Conservation (phyloP, 2,797 vertebrate species). For the Thunnus albacares region DNA sequence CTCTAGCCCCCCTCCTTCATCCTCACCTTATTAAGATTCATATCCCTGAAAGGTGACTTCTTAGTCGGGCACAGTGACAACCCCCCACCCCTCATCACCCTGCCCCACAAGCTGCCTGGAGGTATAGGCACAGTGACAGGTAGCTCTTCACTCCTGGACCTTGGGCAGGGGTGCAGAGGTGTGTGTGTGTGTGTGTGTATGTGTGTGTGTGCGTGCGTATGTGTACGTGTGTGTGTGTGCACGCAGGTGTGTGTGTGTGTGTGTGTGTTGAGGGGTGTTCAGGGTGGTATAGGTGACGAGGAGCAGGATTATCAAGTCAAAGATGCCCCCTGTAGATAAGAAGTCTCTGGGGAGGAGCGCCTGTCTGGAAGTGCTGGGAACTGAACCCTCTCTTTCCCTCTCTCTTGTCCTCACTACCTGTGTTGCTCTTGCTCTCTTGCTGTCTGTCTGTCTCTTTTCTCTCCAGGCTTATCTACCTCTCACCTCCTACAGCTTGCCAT, state of each 20-base stretch:
- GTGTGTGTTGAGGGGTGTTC: slow-evolving; percentile 29
- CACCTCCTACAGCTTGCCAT: slow-evolving; percentile 58
- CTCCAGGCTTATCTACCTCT: slow-evolving; percentile 60
- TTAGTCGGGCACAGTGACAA: slow-evolving; percentile 87
- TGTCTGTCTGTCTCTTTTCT: slow-evolving; percentile 47
- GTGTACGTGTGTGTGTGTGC: slow-evolving; percentile 13
- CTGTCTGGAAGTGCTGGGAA: slow-evolving; percentile 72
- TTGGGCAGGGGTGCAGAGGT: slow-evolving; percentile 64
- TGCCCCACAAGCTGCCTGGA: slow-evolving; percentile 82
- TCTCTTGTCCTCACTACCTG: slow-evolving; percentile 59
- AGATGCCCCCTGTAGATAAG: slow-evolving; percentile 84
- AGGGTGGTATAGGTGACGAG: slow-evolving; percentile 73
- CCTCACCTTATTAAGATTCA: slow-evolving; percentile 88
- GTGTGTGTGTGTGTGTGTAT: slow-evolving; percentile 8
- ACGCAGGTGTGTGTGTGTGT: not conserved
- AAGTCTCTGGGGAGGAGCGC: slow-evolving; percentile 76
- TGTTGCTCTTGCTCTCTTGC: slow-evolving; percentile 47
- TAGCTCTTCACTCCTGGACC: slow-evolving; percentile 79
- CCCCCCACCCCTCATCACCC: slow-evolving; percentile 59
- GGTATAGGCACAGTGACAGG: slow-evolving; percentile 86
- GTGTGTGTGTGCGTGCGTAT: slow-evolving; percentile 14
- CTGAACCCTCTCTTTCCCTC: slow-evolving; percentile 61
- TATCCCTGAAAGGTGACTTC: slow-evolving; percentile 89
- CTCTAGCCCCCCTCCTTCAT: slow-evolving; percentile 39
- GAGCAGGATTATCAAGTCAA: slow-evolving; percentile 86